These are phyloP conservation scores for Drosophila pullipes DNA, from an alignment of 2,888 invertebrate species.

Conservation along the genomic window DNA sequence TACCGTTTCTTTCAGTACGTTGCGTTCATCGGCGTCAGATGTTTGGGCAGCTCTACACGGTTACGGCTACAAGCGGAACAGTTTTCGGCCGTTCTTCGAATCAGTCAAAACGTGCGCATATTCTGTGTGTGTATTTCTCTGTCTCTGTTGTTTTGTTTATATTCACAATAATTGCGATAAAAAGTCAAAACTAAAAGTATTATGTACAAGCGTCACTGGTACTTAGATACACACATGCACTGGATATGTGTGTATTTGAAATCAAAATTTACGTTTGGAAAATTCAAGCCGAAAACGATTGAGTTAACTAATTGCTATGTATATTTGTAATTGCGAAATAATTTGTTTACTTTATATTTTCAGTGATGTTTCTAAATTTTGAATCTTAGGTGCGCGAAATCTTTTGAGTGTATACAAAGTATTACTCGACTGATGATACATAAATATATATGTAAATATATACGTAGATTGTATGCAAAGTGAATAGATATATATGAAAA, in stretches of 20 bases:
- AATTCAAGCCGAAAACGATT: slow-evolving; percentile 23
- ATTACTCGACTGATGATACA: background rate
- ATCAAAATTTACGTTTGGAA: slow-evolving; percentile 24
- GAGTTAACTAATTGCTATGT: slow-evolving; percentile 29
- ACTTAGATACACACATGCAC: background rate
- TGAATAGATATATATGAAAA: slow-evolving; percentile 1
- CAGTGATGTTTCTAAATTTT: slow-evolving; percentile 45
- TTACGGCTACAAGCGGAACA: slow-evolving; percentile 25
- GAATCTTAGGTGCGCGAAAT: slow-evolving; percentile 41
- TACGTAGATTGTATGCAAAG: slow-evolving; percentile 2
- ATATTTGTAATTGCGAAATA: slow-evolving; percentile 63
- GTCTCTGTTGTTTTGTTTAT: slow-evolving; percentile 59
- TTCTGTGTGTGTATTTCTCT: slow-evolving; percentile 17
- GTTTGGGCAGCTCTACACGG: slow-evolving; percentile 36
- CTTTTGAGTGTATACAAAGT: slow-evolving; percentile 12
- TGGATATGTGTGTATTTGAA: slow-evolving; percentile 15
- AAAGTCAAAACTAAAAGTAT: slow-evolving; percentile 59
- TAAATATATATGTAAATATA: background rate
- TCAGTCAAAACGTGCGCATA: slow-evolving; percentile 64
- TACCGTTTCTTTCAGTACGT: slow-evolving; percentile 63
- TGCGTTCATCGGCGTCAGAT: slow-evolving; percentile 53
- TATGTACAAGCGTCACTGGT: slow-evolving; percentile 14
- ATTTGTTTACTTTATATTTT: slow-evolving; percentile 69
- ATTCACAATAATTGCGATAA: slow-evolving; percentile 58
- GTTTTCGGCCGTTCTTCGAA: slow-evolving; percentile 44